Evolutionary conservation across 2,888 invertebrate species (phyloP).

Genomic region (Rotaria macrura): DNA sequence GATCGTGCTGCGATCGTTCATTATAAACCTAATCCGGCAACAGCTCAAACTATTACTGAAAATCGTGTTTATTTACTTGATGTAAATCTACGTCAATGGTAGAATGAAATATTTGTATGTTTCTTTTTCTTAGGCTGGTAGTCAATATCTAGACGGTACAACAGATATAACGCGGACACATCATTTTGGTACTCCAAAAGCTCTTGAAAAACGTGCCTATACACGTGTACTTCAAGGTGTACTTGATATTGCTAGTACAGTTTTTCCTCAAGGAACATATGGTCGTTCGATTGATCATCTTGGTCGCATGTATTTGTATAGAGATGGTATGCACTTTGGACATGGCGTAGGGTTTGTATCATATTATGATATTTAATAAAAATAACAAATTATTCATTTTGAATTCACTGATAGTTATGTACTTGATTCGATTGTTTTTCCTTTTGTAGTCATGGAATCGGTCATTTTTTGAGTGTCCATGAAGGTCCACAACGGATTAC

Average conservation of each 20-base stretch:
- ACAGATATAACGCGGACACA: slow-evolving; percentile 35
- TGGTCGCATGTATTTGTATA: slow-evolving; percentile 43
- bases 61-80: slow-evolving; percentile 38
- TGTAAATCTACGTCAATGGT: slow-evolving; percentile 37
- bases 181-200: slow-evolving; percentile 34
- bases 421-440: neutral
- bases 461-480: slow-evolving; percentile 74
- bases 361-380: too few species aligned
- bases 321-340: slow-evolving; percentile 44
- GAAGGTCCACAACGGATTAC: slow-evolving; percentile 54
- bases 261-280: slow-evolving; percentile 31
- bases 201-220: slow-evolving; percentile 23
- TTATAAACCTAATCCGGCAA: slow-evolving; percentile 64
- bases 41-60: slow-evolving; percentile 48
- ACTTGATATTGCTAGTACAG: slow-evolving; percentile 24
- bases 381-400: too few species aligned
- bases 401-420: neutral
- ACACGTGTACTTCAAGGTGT: slow-evolving; percentile 30
- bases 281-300: slow-evolving; percentile 42
- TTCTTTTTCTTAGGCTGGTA: neutral
- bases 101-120: neutral
- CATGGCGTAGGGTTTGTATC: slow-evolving; percentile 46
- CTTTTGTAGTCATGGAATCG: slow-evolving; percentile 67
- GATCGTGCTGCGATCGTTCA: slow-evolving; percentile 85
- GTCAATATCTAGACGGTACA: slow-evolving; percentile 33